Percentiles rank a stretch among this genome's conserved stretches.
phyloP scores from a whole-genome alignment of 2,888 invertebrate genomes.

The Blastobasis adustella region DNA sequence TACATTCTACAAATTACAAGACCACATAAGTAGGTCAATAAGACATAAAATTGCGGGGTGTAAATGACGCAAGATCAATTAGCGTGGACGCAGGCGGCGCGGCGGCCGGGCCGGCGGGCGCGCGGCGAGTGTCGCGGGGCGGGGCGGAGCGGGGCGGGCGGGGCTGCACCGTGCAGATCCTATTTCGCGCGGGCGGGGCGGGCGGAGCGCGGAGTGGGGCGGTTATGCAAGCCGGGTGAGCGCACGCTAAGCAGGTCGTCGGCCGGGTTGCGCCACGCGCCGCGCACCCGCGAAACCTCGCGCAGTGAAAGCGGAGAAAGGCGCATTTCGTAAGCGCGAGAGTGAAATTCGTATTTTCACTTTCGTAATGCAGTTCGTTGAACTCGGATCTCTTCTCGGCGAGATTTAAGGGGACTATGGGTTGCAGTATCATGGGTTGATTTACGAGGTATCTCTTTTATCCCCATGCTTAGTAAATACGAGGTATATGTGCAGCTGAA shows the following conservation, averaged over 20 bases:
- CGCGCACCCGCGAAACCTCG: slow-evolving; percentile 15
- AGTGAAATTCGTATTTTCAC: slow-evolving; percentile 73
- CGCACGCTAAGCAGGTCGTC: slow-evolving; percentile 80
- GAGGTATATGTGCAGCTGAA: too few species aligned
- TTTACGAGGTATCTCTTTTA: too few species aligned
- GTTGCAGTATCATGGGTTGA: too few species aligned
- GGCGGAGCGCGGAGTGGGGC: slow-evolving; percentile 43
- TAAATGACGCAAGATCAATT: slow-evolving; percentile 1
- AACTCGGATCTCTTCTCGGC: slow-evolving; percentile 20
- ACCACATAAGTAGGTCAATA: too few species aligned
- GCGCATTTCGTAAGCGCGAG: slow-evolving; percentile 71
- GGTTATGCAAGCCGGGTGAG: slow-evolving; percentile 76
- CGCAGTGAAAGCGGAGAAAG: slow-evolving; percentile 73
- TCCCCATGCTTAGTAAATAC: too few species aligned
- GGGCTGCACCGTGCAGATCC: slow-evolving; percentile 13
- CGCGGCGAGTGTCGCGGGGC: slow-evolving; percentile 18
- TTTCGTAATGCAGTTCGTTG: slow-evolving; percentile 62
- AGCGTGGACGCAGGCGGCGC: background rate
- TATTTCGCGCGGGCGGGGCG: slow-evolving; percentile 23
- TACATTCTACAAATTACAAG: too few species aligned
- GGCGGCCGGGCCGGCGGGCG: slow-evolving; percentile 9
- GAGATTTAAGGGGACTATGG: background rate
- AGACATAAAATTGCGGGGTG: too few species aligned
- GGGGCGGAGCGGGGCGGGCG: slow-evolving; percentile 18
- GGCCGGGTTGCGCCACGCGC: slow-evolving; percentile 51